Evolutionary conservation across 2,888 invertebrate genomes (phyloP), one percentile per base, ranked within the genome.

Genomic region (Globia sparganii): DNA sequence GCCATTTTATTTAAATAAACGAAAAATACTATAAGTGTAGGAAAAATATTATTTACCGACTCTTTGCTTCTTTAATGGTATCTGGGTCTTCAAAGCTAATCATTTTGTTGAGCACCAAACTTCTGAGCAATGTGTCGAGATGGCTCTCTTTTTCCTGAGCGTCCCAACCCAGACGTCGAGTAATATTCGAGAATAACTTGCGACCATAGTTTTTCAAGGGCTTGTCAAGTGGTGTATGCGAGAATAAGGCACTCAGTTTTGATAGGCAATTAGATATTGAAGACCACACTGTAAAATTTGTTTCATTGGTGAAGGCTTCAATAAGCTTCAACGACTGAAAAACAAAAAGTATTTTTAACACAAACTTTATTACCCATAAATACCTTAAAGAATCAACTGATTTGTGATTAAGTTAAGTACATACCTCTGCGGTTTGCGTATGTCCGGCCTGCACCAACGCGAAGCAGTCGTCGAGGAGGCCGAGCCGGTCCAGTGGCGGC

Each of bases 281-380:
- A 13, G 98, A 98, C 99, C 99, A 99, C 0, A 99, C 99, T 0
- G 99, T 99, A 95, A 98, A 99, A 94, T 99, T 98, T 58, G 97
- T 98, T 94, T 99, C 99, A 87, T 98, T 97, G 83, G 97, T 97
- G 92, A 98, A 99, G 0, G 99, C 98, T 89, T 98, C 97, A 91
- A 99, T 97, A n/a, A 99, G 97, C 91, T 98, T 97, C 72, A 99
- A 95, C 1, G 97, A 97, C 95, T 96, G 93, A 25, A 93, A 93
- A 85, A 46, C 62, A 80, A 72, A 70, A 65, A 53, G 3, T n/a
- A 21, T 18, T 58, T 59, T n/a, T 43, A 28, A 25, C 8, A 49
- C 5, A 1, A 53, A 18, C 1, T 68, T 59, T 40, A 11, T 61
- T 28, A 37, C 3, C 13, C 13, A 43, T 43, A 43, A 59, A 28